Evolutionary conservation across 2,888 invertebrate genomes (phyloP).

Genomic region (Crematogaster levior): DNA sequence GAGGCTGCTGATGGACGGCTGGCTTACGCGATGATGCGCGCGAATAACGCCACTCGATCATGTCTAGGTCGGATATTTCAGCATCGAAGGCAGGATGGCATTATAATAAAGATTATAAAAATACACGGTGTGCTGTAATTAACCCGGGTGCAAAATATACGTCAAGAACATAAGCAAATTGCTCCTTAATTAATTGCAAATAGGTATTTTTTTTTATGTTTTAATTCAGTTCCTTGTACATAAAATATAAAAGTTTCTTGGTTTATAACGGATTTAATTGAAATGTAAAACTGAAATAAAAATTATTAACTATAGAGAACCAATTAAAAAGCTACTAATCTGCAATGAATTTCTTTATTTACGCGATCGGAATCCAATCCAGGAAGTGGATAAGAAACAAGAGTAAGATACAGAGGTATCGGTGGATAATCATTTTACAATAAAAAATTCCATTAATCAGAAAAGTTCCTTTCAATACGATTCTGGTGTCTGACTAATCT

Average conservation of each 20-base stretch:
- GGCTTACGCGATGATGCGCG: conserved; percentile 51
- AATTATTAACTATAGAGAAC: background rate
- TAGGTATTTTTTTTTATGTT: background rate
- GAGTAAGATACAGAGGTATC: background rate
- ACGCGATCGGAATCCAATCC: conserved; percentile 7
- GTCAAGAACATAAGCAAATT: background rate
- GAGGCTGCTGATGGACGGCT: conserved; percentile 47
- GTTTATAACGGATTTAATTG: background rate
- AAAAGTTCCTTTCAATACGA: conserved; percentile 2
- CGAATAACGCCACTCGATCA: conserved; percentile 54
- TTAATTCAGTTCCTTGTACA: background rate
- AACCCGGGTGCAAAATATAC: conserved; percentile 9
- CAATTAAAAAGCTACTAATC: conserved; percentile 25
- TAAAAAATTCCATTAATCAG: conserved; percentile 43
- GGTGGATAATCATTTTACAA: background rate
- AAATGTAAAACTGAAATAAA: conserved; percentile 7
- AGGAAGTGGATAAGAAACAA: background rate
- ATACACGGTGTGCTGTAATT: conserved; percentile 26
- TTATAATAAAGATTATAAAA: conserved; percentile 42
- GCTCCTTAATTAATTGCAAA: conserved; percentile 22
- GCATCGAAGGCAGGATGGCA: conserved; percentile 2
- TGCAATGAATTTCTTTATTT: background rate
- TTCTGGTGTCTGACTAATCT: background rate
- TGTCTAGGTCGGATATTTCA: conserved; percentile 39
- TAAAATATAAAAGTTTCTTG: background rate